These are phyloP conservation scores for Endotricha flammealis DNA, from an alignment of 2,888 invertebrate genomes.

Conservation along the genomic window DNA sequence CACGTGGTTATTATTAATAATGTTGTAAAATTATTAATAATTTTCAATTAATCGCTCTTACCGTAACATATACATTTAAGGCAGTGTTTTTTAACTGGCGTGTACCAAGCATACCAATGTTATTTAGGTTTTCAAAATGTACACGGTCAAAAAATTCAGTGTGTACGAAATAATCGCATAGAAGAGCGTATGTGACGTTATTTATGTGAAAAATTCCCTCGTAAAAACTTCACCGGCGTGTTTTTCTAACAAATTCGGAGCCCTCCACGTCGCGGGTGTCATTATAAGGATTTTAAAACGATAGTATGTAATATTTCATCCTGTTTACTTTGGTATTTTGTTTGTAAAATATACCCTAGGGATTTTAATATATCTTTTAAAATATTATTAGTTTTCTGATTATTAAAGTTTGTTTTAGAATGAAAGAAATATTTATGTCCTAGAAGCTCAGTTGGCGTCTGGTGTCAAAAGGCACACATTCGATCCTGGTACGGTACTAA, in stretches of 20 bases:
- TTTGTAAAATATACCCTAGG: slow-evolving; percentile 21
- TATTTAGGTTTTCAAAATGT: no score
- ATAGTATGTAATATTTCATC: slow-evolving; percentile 43
- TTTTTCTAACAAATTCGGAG: slow-evolving; percentile 37
- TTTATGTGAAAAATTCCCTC: slow-evolving; percentile 66
- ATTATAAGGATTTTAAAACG: slow-evolving; percentile 55
- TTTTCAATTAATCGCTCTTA: no score
- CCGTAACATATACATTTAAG: no score
- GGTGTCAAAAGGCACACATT: no score
- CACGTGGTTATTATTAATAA: no score
- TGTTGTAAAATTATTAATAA: no score
- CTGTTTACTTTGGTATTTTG: slow-evolving; percentile 30
- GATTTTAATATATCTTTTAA: neutral
- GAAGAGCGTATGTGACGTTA: slow-evolving; percentile 64
- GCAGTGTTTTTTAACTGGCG: no score
- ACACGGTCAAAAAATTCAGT: slow-evolving; percentile 50
- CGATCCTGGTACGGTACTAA: no score
- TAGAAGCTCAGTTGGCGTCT: no score
- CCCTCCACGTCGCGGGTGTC: slow-evolving; percentile 43
- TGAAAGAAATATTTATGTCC: no score
- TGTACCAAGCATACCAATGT: no score
- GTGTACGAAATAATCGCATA: slow-evolving; percentile 64
- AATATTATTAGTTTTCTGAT: neutral
- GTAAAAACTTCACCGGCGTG: slow-evolving; percentile 52
- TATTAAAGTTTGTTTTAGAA: neutral